Conservation (phyloP, 2,888 invertebrate species). For the Spodoptera littoralis region DNA sequence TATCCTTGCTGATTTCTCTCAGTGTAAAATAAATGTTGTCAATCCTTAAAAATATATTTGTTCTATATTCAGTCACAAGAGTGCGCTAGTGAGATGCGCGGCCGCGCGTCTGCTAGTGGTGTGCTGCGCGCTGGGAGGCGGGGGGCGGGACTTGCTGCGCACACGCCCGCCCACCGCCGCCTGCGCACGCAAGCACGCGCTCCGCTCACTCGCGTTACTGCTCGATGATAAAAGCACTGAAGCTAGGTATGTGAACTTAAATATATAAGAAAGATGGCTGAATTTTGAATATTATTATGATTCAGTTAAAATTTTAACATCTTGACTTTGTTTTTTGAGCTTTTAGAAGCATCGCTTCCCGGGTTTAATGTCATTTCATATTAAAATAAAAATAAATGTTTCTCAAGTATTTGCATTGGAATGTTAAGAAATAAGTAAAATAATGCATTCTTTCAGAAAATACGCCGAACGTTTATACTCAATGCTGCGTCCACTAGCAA, state of each 20-base stretch:
- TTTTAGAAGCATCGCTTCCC: too few relatives aligned
- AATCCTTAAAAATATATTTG: not conserved
- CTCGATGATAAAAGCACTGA: constrained; percentile 87
- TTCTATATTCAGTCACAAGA: constrained; percentile 87
- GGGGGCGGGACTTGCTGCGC: constrained; percentile 88
- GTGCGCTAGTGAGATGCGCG: constrained; percentile 90
- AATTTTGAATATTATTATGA: not conserved
- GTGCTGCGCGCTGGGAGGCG: constrained; percentile 90
- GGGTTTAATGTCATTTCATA: too few relatives aligned
- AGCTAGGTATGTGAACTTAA: constrained; percentile 72
- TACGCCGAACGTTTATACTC: constrained; percentile 88
- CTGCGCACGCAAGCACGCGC: constrained; percentile 80
- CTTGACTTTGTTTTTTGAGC: not conserved
- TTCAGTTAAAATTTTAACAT: not conserved
- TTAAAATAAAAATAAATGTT: too few relatives aligned
- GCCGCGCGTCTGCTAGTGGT: constrained; percentile 90
- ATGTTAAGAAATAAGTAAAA: too few relatives aligned
- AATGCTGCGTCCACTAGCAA: constrained; percentile 84
- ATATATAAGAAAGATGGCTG: too few relatives aligned
- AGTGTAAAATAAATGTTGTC: too few relatives aligned
- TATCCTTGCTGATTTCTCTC: too few relatives aligned
- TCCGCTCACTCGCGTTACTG: constrained; percentile 83
- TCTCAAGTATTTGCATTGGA: too few relatives aligned
- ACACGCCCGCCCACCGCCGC: constrained; percentile 83
- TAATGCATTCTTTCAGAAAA: constrained; percentile 72